These are phyloP conservation scores for Diabrotica virgifera DNA, from an alignment of 1,140 invertebrate genomes.

Conservation along the genomic window DNA sequence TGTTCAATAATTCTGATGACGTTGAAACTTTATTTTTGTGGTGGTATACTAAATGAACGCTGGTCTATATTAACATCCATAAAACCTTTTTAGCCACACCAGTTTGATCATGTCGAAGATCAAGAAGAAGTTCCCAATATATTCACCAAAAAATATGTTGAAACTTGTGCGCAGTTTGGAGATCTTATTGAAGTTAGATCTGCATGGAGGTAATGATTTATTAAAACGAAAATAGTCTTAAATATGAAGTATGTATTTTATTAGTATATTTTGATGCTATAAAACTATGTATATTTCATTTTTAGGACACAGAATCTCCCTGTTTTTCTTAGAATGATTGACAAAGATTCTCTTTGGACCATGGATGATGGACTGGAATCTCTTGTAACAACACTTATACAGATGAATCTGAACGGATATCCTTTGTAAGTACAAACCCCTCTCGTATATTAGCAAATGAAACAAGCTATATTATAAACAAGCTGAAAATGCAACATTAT, in stretches of 20 bases:
- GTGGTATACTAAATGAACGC: too few relatives aligned
- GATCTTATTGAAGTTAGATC: slow-evolving; percentile 70
- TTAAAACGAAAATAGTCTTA: too few relatives aligned
- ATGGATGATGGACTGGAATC: slow-evolving; percentile 75
- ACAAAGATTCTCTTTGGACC: slow-evolving; percentile 80
- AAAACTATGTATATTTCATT: not conserved
- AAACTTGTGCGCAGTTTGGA: slow-evolving; percentile 62
- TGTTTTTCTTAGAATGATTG: slow-evolving; percentile 84
- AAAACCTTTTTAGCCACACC: not conserved
- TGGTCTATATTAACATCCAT: too few relatives aligned
- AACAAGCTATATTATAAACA: too few relatives aligned
- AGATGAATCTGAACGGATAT: slow-evolving; percentile 82
- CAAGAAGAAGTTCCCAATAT: slow-evolving; percentile 56
- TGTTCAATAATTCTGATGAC: too few relatives aligned
- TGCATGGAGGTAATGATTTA: slow-evolving; percentile 49
- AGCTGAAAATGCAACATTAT: too few relatives aligned
- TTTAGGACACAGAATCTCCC: slow-evolving; percentile 68
- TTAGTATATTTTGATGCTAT: not conserved
- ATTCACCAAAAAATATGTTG: slow-evolving; percentile 64
- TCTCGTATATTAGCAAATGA: too few relatives aligned
- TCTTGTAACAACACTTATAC: slow-evolving; percentile 75
- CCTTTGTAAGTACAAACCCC: slow-evolving; percentile 53
- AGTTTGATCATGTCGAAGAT: slow-evolving; percentile 38
- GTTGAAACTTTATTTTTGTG: too few relatives aligned
- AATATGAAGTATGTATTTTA: too few relatives aligned